A percentile compares a stretch with the other conserved stretches of the same genome.
These are phyloP conservation scores for Busseola fusca DNA, from an alignment of 2,888 invertebrate genomes.

Conservation along the genomic window DNA sequence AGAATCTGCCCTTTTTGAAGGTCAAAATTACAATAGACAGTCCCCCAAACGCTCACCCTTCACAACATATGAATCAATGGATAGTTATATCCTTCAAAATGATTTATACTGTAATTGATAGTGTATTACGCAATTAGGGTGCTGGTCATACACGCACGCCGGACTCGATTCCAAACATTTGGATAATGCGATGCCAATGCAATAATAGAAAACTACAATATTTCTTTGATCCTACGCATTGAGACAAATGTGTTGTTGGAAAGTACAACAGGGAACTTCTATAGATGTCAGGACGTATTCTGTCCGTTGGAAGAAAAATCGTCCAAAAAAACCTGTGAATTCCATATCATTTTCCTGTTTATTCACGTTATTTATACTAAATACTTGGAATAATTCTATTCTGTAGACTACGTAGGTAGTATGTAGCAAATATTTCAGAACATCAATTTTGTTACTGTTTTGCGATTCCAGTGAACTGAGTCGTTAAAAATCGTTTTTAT, in stretches of 20 bases:
- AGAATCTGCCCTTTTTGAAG: too few relatives aligned
- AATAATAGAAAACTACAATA: neutral
- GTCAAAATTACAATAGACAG: too few relatives aligned
- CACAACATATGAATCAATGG: too few relatives aligned
- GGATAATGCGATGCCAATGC: neutral
- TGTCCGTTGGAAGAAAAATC: neutral
- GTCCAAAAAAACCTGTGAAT: conserved; percentile 14
- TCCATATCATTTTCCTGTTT: conserved; percentile 39
- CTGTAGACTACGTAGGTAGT: conserved; percentile 22
- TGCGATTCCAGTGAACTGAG: conserved; percentile 31
- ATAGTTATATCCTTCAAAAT: neutral
- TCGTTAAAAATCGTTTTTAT: conserved; percentile 22
- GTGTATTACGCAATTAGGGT: neutral
- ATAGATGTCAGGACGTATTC: neutral
- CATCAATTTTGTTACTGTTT: conserved; percentile 32
- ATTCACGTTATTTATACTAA: conserved; percentile 32
- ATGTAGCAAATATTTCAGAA: conserved; percentile 30
- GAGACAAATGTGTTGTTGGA: neutral
- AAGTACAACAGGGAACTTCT: neutral
- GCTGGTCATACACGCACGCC: neutral
- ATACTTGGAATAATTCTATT: conserved; percentile 49
- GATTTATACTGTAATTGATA: neutral
- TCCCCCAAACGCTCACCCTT: too few relatives aligned
- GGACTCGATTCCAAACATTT: neutral
- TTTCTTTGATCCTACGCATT: neutral